Percentiles rank a stretch among this genome's conserved stretches.
These are phyloP conservation scores for Oryzias curvinotus DNA, from an alignment of 2,113 vertebrate species.

Conservation along the genomic window DNA sequence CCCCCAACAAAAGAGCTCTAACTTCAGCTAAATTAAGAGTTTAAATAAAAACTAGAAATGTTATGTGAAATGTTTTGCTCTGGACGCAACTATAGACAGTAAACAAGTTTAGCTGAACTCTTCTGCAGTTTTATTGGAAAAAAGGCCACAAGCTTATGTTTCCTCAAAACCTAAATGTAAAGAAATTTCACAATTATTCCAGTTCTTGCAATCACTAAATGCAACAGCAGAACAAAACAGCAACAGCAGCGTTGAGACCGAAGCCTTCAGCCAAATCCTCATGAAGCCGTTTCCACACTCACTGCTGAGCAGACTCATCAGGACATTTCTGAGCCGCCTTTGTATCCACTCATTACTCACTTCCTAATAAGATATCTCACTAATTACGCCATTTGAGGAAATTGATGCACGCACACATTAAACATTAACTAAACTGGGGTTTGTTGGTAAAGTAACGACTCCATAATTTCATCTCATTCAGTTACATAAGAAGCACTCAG, in stretches of 20 bases:
- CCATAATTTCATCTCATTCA: conserved; percentile 36
- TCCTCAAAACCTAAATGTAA: too few relatives aligned
- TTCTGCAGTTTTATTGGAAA: too few relatives aligned
- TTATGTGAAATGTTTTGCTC: too few relatives aligned
- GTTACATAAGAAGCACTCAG: conserved; percentile 30
- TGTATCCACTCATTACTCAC: conserved; percentile 39
- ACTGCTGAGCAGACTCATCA: conserved; percentile 19
- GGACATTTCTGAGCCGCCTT: conserved; percentile 7
- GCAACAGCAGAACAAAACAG: conserved; percentile 35
- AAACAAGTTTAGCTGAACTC: too few relatives aligned
- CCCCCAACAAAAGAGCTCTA: too few relatives aligned
- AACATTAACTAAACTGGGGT: conserved; percentile 20
- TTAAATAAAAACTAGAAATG: too few relatives aligned
- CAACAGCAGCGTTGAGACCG: conserved; percentile 47
- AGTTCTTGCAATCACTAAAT: conserved; percentile 34
- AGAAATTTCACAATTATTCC: not conserved
- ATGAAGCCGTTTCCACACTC: conserved; percentile 44
- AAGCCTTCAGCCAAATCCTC: conserved; percentile 49
- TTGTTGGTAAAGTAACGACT: conserved; percentile 25
- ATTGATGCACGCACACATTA: conserved; percentile 25
- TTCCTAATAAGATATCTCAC: conserved; percentile 46
- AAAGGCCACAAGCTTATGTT: too few relatives aligned
- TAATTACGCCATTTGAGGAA: conserved; percentile 40
- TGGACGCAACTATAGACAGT: too few relatives aligned
- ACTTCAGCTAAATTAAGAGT: too few relatives aligned